phyloP scores from a whole-genome alignment of 2,888 invertebrate genomes.

The Melieria picta region DNA sequence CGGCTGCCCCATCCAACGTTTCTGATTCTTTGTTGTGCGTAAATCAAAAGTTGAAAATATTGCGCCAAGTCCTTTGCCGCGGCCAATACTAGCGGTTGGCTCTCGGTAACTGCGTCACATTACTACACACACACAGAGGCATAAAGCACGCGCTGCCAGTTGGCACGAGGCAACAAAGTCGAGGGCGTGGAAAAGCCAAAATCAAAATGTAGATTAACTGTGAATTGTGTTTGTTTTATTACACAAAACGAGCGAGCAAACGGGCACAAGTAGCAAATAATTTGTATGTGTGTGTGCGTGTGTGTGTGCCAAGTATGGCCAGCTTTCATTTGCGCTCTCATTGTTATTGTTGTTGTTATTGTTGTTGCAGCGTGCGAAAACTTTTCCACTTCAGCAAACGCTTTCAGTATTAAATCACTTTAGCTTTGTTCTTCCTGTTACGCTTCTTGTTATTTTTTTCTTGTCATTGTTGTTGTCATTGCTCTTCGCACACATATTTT shows the following conservation, averaged over 20 bases:
- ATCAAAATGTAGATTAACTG: constrained; percentile 40
- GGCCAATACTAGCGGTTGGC: no score
- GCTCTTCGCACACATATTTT: background rate
- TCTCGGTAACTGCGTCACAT: constrained; percentile 3
- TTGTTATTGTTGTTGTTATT: background rate
- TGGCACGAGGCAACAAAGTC: background rate
- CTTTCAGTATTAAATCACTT: constrained; percentile 30
- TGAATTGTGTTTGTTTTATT: constrained; percentile 37
- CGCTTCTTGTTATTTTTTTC: background rate
- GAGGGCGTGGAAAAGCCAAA: constrained; percentile 7
- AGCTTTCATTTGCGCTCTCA: constrained; percentile 5
- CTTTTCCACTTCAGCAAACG: constrained; percentile 29
- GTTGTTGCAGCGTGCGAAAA: constrained; percentile 9
- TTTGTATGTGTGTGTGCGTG: no score
- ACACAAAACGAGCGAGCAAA: constrained; percentile 3
- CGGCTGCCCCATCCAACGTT: background rate
- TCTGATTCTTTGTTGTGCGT: background rate
- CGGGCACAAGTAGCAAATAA: constrained; percentile 9
- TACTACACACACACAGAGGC: background rate
- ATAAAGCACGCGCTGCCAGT: background rate
- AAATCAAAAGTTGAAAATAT: constrained; percentile 29
- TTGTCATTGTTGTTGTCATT: background rate
- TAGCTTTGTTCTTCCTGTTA: constrained; percentile 13
- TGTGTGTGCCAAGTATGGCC: background rate
- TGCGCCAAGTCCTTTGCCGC: background rate